phyloP scores from a whole-genome alignment of 2,888 invertebrate species.

The Rotaria magnacalcarata region DNA sequence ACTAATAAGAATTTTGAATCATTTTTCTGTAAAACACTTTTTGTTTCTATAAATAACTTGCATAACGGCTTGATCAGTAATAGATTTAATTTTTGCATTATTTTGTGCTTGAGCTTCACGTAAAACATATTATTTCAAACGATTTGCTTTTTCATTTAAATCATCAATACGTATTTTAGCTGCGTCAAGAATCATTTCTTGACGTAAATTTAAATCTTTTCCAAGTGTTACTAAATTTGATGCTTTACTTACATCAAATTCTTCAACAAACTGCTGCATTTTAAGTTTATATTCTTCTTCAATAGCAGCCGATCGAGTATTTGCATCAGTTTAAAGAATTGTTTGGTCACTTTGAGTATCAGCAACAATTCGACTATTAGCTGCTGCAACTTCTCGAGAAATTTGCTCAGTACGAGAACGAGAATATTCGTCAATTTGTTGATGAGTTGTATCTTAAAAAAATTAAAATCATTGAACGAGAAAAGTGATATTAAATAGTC shows the following conservation, averaged over 20 bases:
- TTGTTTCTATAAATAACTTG: background rate
- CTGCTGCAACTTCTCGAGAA: background rate
- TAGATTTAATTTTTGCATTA: conserved; percentile 1
- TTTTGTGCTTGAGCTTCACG: conserved; percentile 4
- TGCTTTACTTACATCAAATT: background rate
- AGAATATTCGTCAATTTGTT: background rate
- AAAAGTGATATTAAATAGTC: background rate
- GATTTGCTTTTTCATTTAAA: conserved; percentile 26
- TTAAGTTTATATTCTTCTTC: background rate
- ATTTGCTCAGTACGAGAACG: conserved; percentile 16
- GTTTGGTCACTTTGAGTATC: background rate
- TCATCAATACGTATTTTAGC: conserved; percentile 1
- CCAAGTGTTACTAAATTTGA: background rate
- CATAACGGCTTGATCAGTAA: background rate
- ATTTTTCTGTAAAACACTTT: background rate
- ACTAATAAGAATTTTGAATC: background rate
- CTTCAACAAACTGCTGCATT: background rate
- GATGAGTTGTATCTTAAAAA: background rate
- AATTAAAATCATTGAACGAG: background rate
- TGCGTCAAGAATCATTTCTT: background rate
- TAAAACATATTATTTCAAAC: conserved; percentile 7
- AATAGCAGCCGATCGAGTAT: background rate
- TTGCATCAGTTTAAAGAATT: background rate
- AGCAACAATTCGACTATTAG: background rate
- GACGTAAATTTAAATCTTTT: conserved; percentile 28